Conservation (phyloP, 2,113 vertebrate species). For the Mionectes macconnelli region DNA sequence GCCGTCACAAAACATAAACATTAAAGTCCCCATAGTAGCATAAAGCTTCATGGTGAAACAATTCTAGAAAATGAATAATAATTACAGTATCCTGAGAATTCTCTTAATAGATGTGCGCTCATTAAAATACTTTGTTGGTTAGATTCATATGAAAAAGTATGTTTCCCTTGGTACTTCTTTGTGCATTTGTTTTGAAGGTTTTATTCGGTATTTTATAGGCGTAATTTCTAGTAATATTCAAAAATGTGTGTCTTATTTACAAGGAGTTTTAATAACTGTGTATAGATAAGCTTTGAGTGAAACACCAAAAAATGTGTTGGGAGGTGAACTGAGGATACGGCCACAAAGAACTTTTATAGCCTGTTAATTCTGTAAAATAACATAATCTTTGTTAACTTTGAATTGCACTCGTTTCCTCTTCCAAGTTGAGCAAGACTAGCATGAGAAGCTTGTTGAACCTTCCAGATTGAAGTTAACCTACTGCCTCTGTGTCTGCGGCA, state of each 20-base stretch:
- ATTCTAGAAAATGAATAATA: constrained; percentile 85
- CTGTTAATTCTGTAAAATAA: not conserved
- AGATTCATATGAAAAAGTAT: constrained; percentile 73
- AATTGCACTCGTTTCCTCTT: not conserved
- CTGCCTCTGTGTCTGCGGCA: not conserved
- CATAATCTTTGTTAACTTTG: not conserved
- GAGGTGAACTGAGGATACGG: not conserved
- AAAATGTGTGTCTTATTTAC: constrained; percentile 50
- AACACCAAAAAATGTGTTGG: not conserved
- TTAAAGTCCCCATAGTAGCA: constrained; percentile 78
- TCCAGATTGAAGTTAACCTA: too few species aligned
- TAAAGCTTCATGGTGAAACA: constrained; percentile 80
- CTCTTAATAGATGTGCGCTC: constrained; percentile 77
- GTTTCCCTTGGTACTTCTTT: constrained; percentile 67
- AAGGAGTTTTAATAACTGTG: constrained; percentile 38
- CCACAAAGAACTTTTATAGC: not conserved
- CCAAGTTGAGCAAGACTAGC: not conserved
- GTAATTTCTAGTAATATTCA: constrained; percentile 59
- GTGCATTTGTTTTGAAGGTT: constrained; percentile 69
- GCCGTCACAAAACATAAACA: constrained; percentile 84
- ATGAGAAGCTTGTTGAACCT: not conserved
- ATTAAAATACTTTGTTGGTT: constrained; percentile 80
- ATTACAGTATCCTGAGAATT: constrained; percentile 81
- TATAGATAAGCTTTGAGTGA: not conserved
- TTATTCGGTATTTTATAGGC: constrained; percentile 53